Evolutionary conservation across 2,797 vertebrate genomes (phyloP).

Genomic region (Megaceryle alcyon): DNA sequence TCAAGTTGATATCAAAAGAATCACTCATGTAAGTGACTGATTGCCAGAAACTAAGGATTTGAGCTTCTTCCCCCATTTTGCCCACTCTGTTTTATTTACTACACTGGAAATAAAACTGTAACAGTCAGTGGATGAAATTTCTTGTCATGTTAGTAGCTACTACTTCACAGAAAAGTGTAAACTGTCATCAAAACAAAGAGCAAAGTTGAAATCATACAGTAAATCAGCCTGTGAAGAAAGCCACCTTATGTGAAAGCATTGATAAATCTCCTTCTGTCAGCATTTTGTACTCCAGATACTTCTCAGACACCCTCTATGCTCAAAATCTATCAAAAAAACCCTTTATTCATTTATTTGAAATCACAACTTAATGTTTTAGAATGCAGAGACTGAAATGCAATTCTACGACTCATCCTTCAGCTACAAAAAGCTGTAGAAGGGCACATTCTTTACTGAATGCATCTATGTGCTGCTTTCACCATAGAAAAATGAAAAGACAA

Average conservation of each 20-base stretch:
- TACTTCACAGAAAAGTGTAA: background rate
- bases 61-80: background rate
- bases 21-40: background rate
- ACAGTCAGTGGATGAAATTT: background rate
- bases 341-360: background rate
- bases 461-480: background rate
- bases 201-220: background rate
- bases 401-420: accelerated
- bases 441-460: background rate
- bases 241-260: accelerated
- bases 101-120: background rate
- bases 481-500: background rate
- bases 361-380: background rate
- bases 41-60: background rate
- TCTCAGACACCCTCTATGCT: background rate
- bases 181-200: background rate
- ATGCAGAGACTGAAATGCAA: background rate
- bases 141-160: background rate
- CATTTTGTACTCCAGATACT: background rate
- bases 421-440: background rate
- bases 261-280: background rate
- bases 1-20: background rate
- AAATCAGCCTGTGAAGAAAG: background rate
- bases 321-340: background rate
- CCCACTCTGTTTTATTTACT: background rate